Base-by-base conservation (phyloP, 2,888 invertebrate genomes). In the Venustoraphidia nigricollis region DNA sequence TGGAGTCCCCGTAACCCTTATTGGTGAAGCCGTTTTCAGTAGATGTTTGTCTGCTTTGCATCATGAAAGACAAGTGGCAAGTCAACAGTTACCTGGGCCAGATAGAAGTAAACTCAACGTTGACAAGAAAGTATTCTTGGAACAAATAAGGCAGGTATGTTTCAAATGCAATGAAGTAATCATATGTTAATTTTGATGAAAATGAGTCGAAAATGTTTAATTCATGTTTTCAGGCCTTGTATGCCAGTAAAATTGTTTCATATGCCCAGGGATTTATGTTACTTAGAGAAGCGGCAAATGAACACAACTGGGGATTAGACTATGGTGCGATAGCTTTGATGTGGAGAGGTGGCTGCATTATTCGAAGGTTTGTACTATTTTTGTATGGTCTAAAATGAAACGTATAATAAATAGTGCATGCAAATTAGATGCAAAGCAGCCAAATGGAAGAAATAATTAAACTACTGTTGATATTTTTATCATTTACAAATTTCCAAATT, bases 321-420 rank as follows among this genome's bases (percentile, higher is more conserved):
- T 94, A 95, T 61, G 98, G 97, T 45, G 91, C 91, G 48, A 95
- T 98, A 54, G 97, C 98, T 2, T 71, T 98, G 41, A 98, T 98
- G 97, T 98, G 98, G 98, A 80, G 97, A 53, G 96, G 96, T 11
- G 97, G 97, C n/a, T 97, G 96, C 66, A 97, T 97, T 61, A 97
- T 95, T 61, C 76, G 96, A 64, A 91, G 90, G 83, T 75, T 72
- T 63, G 3, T 70, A 69, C 60, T 64, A 69, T 36, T 70, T 68
- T 2, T 71, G 71, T 51, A 71, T 72, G 48, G 71, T 70, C 67
- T 70, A 69, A 57, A 54, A 43, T 43, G 2, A 34, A 51, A 39
- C 11, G 10, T 46, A 17, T 27, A 27, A 27, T 27, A 27, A n/a
- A n/a, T n/a, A n/a, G n/a, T n/a, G n/a, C n/a, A n/a, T n/a, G n/a